A percentile compares a stretch with the other conserved stretches of the same genome.
These are phyloP conservation scores for Pogonocherus hispidulus DNA, from an alignment of 2,888 invertebrate genomes.

Conservation along the genomic window DNA sequence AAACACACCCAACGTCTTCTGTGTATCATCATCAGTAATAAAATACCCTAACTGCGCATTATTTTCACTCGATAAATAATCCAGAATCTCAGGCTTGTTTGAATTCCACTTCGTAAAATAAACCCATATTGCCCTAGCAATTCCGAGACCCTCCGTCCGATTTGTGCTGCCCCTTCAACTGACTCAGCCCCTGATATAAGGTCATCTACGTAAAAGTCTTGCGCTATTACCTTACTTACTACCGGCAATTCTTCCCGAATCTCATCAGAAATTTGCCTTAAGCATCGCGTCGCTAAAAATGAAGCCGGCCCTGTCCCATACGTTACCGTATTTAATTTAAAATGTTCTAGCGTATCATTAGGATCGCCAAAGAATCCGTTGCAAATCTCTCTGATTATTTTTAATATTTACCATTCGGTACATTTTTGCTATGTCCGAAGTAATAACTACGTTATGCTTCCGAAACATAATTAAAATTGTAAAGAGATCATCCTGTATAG, in stretches of 20 bases:
- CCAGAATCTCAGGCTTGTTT: too few species aligned
- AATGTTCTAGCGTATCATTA: constrained; percentile 16
- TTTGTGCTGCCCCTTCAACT: too few species aligned
- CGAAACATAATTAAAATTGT: constrained; percentile 54
- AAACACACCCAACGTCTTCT: constrained; percentile 27
- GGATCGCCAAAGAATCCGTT: constrained; percentile 58
- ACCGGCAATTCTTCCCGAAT: background rate
- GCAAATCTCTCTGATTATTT: constrained; percentile 50
- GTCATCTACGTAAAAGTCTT: background rate
- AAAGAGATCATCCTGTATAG: constrained; percentile 47
- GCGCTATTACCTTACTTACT: background rate
- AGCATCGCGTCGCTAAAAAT: constrained; percentile 19
- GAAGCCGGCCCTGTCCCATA: constrained; percentile 30
- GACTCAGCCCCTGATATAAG: too few species aligned
- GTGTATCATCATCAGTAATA: constrained; percentile 4
- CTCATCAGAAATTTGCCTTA: background rate
- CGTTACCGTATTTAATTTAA: constrained; percentile 32
- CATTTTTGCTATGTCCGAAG: constrained; percentile 58
- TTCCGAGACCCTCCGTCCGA: too few species aligned
- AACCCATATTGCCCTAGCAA: too few species aligned
- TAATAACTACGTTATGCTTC: constrained; percentile 44
- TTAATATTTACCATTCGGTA: constrained; percentile 54
- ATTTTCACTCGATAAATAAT: too few species aligned
- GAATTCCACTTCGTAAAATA: too few species aligned
- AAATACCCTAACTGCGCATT: too few species aligned